Evolutionary conservation across 2,113 vertebrate species (phyloP).

Genomic region (Sinocyclocheilus grahami): DNA sequence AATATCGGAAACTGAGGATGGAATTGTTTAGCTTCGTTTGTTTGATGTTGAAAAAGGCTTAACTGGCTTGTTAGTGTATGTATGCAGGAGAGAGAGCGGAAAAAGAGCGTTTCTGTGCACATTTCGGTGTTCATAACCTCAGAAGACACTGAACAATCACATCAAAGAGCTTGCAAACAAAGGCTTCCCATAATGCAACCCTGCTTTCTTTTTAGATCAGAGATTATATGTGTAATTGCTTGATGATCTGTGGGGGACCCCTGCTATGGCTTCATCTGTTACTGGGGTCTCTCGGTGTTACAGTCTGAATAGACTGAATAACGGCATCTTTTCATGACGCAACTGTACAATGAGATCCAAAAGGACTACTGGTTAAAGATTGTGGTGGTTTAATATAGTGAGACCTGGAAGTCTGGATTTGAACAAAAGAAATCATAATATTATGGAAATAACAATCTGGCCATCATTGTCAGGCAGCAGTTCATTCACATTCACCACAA

Average conservation of each 20-base stretch:
- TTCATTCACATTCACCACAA: conserved; percentile 12
- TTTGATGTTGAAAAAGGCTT: not conserved
- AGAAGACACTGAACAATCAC: conserved; percentile 59
- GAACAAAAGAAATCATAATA: conserved; percentile 66
- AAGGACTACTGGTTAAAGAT: conserved; percentile 42
- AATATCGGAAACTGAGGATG: conserved; percentile 16
- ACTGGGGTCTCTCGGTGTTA: conserved; percentile 33
- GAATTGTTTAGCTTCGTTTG: conserved; percentile 24
- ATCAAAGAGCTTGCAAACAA: conserved; percentile 68
- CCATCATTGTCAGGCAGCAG: conserved; percentile 48
- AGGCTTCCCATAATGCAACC: conserved; percentile 64
- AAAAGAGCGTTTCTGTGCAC: not conserved
- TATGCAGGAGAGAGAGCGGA: not conserved
- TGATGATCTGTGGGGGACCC: conserved; percentile 62
- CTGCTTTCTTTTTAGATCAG: conserved; percentile 65
- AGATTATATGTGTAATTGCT: conserved; percentile 65
- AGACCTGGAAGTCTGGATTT: conserved; percentile 51
- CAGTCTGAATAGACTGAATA: conserved; percentile 59
- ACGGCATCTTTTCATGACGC: conserved; percentile 62
- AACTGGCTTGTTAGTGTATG: not conserved
- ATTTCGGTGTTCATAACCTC: conserved; percentile 60
- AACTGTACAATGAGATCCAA: conserved; percentile 60
- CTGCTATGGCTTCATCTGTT: conserved; percentile 31
- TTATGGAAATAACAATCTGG: conserved; percentile 61
- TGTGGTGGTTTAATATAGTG: conserved; percentile 49